Evolutionary conservation across 2,888 invertebrate species (phyloP).

Genomic region (Caenorhabditis sp.): DNA sequence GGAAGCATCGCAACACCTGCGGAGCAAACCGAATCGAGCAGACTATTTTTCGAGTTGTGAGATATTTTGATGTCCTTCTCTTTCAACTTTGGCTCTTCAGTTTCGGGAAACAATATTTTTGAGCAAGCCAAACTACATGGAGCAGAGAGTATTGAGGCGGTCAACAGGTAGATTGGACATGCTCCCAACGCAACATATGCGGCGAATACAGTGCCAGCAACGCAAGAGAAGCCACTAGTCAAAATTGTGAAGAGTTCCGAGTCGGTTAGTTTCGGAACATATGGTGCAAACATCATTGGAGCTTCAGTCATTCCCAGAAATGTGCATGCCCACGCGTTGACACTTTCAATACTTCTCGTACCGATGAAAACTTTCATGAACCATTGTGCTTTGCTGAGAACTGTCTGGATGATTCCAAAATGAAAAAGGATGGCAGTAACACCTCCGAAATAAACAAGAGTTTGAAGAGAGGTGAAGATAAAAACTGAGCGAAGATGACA

Average conservation of each 20-base stretch:
- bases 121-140: slow-evolving; percentile 89
- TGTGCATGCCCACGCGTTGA: slow-evolving; percentile 89
- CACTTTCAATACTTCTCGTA: slow-evolving; percentile 92
- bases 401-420: slow-evolving; percentile 64
- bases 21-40: slow-evolving; percentile 29
- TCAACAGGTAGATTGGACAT: slow-evolving; percentile 76
- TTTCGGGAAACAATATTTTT: slow-evolving; percentile 91
- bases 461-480: slow-evolving; percentile 79
- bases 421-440: slow-evolving; percentile 66
- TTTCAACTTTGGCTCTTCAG: slow-evolving; percentile 81
- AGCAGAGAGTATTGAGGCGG: slow-evolving; percentile 94
- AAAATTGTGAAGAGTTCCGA: slow-evolving; percentile 93
- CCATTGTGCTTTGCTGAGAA: slow-evolving; percentile 35
- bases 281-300: slow-evolving; percentile 86
- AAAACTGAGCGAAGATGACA: slow-evolving; percentile 76
- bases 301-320: slow-evolving; percentile 86
- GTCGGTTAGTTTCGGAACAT: slow-evolving; percentile 83
- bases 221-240: slow-evolving; percentile 92
- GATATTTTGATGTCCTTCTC: slow-evolving; percentile 77
- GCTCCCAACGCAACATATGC: slow-evolving; percentile 80
- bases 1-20: slow-evolving; percentile 74
- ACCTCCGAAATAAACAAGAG: slow-evolving; percentile 67
- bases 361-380: slow-evolving; percentile 75
- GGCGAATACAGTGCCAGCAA: slow-evolving; percentile 88
- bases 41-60: slow-evolving; percentile 29